Evolutionary conservation across 2,113 vertebrate species (phyloP).

Genomic region (Dinomys branickii): DNA sequence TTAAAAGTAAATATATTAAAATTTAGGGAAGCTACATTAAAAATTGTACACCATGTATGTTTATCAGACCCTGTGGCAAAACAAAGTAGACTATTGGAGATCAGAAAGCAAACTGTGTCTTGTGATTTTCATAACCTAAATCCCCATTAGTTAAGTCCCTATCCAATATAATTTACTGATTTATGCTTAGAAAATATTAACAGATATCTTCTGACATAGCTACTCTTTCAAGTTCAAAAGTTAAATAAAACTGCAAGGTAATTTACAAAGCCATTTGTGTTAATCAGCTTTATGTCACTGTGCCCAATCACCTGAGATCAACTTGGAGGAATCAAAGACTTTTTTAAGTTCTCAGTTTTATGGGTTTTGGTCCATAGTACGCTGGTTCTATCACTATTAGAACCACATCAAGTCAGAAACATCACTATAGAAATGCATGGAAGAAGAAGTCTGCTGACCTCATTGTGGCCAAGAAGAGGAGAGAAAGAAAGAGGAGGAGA

Average conservation of each 20-base stretch:
- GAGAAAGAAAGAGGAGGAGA: not conserved
- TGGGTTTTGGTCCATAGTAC: not conserved
- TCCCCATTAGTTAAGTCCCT: not conserved
- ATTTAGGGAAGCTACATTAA: constrained; percentile 21
- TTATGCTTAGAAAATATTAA: constrained; percentile 50
- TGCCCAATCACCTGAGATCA: not conserved
- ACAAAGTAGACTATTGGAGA: not conserved
- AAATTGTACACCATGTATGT: not conserved
- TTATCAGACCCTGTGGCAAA: no score
- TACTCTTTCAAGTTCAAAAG: not conserved
- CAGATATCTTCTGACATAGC: not conserved
- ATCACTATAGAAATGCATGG: not conserved
- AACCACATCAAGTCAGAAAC: not conserved
- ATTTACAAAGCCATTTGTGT: not conserved
- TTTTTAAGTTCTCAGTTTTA: not conserved
- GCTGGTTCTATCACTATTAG: not conserved
- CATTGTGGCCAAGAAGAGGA: not conserved
- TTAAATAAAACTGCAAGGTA: constrained; percentile 11
- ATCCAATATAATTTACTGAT: not conserved
- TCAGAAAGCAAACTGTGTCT: constrained; percentile 44
- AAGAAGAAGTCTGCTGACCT: not conserved
- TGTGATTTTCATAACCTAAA: not conserved
- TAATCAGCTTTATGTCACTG: not conserved
- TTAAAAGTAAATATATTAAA: constrained; percentile 45
- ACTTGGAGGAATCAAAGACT: not conserved